Evolutionary conservation across 2,113 vertebrate genomes (phyloP).

Genomic region (Turdus rufiventris): DNA sequence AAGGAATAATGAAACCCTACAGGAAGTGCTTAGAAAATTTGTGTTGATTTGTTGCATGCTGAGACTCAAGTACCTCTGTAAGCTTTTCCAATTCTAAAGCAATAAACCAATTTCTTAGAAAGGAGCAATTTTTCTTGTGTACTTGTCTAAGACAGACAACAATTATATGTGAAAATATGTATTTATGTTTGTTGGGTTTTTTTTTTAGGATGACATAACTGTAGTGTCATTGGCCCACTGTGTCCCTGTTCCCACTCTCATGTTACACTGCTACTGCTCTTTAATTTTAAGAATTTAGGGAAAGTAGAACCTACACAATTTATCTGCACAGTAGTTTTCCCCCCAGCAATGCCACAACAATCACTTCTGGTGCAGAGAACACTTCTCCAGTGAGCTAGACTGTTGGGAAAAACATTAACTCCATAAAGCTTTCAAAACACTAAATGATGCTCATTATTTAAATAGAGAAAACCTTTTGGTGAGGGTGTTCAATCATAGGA

Average conservation of each 20-base stretch:
- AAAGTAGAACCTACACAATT: background rate
- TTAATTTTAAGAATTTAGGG: background rate
- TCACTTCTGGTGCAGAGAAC: background rate
- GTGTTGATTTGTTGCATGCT: background rate
- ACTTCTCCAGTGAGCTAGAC: background rate
- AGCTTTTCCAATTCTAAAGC: background rate
- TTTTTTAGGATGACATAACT: background rate
- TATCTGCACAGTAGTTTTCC: background rate
- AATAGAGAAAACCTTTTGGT: background rate
- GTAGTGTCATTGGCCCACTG: background rate
- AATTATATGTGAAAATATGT: background rate
- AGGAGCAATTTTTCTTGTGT: background rate
- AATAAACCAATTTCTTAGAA: background rate
- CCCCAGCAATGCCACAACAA: background rate
- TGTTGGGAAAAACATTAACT: background rate
- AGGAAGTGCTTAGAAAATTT: background rate
- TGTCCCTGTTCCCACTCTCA: rapidly evolving
- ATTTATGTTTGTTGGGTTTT: too few relatives aligned
- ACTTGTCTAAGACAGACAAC: background rate
- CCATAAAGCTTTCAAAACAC: background rate
- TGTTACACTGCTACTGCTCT: background rate
- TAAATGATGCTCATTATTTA: background rate
- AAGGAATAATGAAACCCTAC: background rate
- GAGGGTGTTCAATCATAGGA: background rate
- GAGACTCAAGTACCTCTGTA: background rate